Percentiles rank a stretch among this genome's conserved stretches.
Conservation (phyloP, 2,113 vertebrate genomes). For the Columbina picui region DNA sequence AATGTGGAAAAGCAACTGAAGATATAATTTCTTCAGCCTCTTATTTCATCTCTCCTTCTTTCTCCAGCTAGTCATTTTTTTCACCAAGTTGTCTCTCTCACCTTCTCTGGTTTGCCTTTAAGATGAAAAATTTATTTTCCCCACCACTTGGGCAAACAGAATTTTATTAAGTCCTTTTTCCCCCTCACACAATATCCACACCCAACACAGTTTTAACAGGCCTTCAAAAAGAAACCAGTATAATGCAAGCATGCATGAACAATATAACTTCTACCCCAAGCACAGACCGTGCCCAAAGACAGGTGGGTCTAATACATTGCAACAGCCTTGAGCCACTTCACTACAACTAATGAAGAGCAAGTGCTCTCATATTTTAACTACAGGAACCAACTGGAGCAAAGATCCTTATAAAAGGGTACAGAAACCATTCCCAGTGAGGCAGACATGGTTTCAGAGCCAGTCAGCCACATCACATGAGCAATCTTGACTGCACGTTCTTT, state of each 20-base stretch:
- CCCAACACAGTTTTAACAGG: neutral
- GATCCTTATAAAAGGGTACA: neutral
- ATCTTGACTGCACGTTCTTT: neutral
- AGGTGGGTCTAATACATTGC: neutral
- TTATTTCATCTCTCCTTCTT: neutral
- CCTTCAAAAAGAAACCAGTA: neutral
- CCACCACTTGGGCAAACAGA: neutral
- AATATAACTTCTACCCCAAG: neutral
- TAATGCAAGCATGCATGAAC: neutral
- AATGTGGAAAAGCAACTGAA: neutral
- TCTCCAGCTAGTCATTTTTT: neutral
- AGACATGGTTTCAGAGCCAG: neutral
- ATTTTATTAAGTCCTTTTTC: neutral
- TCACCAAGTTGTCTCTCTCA: neutral
- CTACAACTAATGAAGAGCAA: neutral
- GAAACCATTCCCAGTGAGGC: neutral
- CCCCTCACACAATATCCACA: neutral
- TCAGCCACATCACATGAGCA: accelerated
- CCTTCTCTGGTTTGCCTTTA: neutral
- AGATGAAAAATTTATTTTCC: neutral
- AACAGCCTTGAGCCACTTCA: neutral
- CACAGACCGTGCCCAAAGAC: neutral
- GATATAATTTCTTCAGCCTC: neutral
- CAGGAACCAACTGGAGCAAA: neutral
- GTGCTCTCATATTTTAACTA: neutral